Percentiles rank a stretch among this genome's conserved stretches.
Conservation (phyloP, 2,113 vertebrate species). For the Clupea harengus region DNA sequence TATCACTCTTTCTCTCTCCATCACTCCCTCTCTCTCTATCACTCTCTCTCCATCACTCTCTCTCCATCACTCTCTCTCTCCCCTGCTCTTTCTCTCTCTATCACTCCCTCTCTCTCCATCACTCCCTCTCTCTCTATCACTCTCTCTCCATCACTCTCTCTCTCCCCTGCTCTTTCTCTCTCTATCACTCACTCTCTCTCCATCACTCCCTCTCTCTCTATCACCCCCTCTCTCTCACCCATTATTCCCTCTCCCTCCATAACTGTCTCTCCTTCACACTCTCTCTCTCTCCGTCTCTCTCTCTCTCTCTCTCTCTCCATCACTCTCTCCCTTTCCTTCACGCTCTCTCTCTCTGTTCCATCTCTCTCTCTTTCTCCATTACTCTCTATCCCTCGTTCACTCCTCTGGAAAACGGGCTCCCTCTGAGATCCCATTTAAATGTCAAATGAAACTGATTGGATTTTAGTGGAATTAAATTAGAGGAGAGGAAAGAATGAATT, state of each 20-base stretch:
- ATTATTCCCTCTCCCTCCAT: background rate
- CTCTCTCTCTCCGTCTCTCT: constrained; percentile 13
- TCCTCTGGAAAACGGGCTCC: constrained; percentile 34
- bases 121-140: constrained; percentile 6
- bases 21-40: background rate
- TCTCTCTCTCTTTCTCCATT: constrained; percentile 33
- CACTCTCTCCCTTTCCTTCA: background rate
- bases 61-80: background rate
- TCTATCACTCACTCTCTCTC: background rate
- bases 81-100: constrained; percentile 24
- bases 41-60: background rate
- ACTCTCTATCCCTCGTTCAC: constrained; percentile 33
- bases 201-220: background rate
- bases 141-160: background rate
- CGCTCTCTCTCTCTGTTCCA: background rate
- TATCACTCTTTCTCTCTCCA: background rate
- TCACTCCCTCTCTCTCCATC: background rate
- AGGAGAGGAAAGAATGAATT: constrained; percentile 12
- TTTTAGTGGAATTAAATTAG: constrained; percentile 55
- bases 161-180: too few relatives aligned
- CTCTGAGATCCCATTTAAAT: constrained; percentile 63
- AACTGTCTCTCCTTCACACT: background rate
- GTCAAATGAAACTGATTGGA: constrained; percentile 68
- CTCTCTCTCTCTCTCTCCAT: constrained; percentile 28
- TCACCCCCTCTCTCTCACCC: background rate